Conservation (phyloP, 1,140 invertebrate species). For the Lanistes nyassanus region DNA sequence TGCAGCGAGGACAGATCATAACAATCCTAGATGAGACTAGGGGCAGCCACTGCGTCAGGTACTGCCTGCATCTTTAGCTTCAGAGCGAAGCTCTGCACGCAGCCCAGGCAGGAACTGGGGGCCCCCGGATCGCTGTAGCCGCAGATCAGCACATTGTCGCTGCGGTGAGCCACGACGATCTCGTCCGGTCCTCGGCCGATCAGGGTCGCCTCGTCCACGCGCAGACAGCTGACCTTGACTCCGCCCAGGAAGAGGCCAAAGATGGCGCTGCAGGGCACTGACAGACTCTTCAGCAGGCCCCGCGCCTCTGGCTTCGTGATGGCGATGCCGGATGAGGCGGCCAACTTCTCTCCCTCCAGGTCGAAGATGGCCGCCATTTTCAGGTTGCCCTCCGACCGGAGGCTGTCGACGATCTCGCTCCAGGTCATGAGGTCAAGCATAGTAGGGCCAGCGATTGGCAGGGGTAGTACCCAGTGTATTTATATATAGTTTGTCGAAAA, state of each 20-base stretch:
- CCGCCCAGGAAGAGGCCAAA: slow-evolving; percentile 32
- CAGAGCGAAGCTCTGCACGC: slow-evolving; percentile 31
- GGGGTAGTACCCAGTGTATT: no score
- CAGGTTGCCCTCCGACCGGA: slow-evolving; percentile 34
- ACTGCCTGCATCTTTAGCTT: slow-evolving; percentile 25
- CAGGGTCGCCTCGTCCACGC: slow-evolving; percentile 35
- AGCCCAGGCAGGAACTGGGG: slow-evolving; percentile 30
- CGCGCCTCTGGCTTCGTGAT: slow-evolving; percentile 23
- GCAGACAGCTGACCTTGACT: slow-evolving; percentile 27
- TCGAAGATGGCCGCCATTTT: slow-evolving; percentile 41
- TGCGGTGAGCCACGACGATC: slow-evolving; percentile 35
- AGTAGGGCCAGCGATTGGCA: slow-evolving; percentile 4
- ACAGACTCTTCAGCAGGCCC: slow-evolving; percentile 22
- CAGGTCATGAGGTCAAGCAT: slow-evolving; percentile 44
- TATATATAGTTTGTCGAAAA: no score
- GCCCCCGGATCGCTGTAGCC: slow-evolving; percentile 21
- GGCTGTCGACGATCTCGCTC: slow-evolving; percentile 39
- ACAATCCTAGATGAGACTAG: slow-evolving; percentile 26
- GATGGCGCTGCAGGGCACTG: slow-evolving; percentile 14
- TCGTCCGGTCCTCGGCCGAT: slow-evolving; percentile 26
- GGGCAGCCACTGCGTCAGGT: slow-evolving; percentile 22
- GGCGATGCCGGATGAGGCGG: slow-evolving; percentile 27
- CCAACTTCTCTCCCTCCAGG: slow-evolving; percentile 33
- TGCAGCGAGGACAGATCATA: no score
- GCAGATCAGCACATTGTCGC: slow-evolving; percentile 36